Evolutionary conservation across 2,888 invertebrate species (phyloP).

Genomic region (Copidosoma aretas): DNA sequence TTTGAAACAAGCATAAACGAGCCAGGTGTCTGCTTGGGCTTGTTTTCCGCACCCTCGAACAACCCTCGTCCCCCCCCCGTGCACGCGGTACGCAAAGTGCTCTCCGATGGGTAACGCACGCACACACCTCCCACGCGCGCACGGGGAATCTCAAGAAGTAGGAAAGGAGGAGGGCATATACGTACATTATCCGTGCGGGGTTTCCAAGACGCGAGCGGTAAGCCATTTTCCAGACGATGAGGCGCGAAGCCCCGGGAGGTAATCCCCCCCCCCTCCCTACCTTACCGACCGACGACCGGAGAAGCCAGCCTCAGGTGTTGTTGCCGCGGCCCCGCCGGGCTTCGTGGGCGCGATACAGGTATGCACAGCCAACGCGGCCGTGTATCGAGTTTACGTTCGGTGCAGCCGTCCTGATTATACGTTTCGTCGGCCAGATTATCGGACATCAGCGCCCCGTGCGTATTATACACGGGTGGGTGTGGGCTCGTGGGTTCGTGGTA

Average conservation of each 20-base stretch:
- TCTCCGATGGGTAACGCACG: too few relatives aligned
- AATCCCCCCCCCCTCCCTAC: constrained; percentile 61
- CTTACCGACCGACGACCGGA: constrained; percentile 49
- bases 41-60: constrained; percentile 41
- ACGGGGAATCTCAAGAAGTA: constrained; percentile 7
- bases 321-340: constrained; percentile 48
- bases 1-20: constrained; percentile 20
- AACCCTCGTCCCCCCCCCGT: constrained; percentile 36
- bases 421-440: constrained; percentile 45
- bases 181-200: constrained; percentile 35
- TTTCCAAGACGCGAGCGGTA: constrained; percentile 53
- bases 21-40: constrained; percentile 54
- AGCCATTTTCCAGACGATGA: constrained; percentile 64
- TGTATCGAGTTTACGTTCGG: constrained; percentile 48
- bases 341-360: constrained; percentile 42
- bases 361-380: constrained; percentile 10
- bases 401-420: constrained; percentile 49
- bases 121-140: neutral
- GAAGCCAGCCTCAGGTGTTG: constrained; percentile 60
- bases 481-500: neutral
- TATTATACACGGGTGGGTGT: too few relatives aligned
- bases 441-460: constrained; percentile 33
- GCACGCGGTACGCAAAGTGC: constrained; percentile 16
- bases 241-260: constrained; percentile 60
- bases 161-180: neutral